phyloP scores from a whole-genome alignment of 2,797 vertebrate species.

The Neosilurus mollespiculum region DNA sequence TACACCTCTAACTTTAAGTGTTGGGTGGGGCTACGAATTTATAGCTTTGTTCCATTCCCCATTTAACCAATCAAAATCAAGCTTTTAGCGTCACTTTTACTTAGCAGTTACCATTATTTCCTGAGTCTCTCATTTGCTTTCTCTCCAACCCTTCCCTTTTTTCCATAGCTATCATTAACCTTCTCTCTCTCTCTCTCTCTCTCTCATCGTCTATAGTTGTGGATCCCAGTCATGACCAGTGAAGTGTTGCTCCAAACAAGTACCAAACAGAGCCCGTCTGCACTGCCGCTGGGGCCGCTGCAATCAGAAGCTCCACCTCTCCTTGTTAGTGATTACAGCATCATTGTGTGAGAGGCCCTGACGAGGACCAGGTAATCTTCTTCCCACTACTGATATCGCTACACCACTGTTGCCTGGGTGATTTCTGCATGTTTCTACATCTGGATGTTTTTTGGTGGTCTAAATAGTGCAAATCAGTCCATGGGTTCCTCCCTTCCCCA shows the following conservation, averaged over 20 bases:
- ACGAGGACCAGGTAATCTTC: conserved; percentile 5
- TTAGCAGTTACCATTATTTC: not conserved
- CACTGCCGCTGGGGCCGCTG: not conserved
- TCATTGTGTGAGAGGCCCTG: conserved; percentile 10
- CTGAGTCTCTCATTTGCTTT: not conserved
- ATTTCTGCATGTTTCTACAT: conserved; percentile 25
- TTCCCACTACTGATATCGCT: conserved; percentile 7
- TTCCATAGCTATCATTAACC: conserved; percentile 1
- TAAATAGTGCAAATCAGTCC: not conserved
- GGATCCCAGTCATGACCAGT: not conserved
- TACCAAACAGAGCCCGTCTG: not conserved
- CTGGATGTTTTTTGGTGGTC: not conserved
- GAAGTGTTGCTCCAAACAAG: not conserved
- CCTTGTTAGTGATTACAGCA: conserved; percentile 27
- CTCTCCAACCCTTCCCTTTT: not conserved
- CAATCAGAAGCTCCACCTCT: not conserved
- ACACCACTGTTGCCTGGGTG: conserved; percentile 48
- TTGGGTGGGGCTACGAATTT: too few species aligned
- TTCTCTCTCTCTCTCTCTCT: not conserved
- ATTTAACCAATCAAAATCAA: not conserved
- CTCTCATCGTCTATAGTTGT: not conserved
- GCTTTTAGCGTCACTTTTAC: not conserved
- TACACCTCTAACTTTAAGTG: too few species aligned
- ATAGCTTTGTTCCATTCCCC: too few species aligned
- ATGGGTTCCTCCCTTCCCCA: not conserved